Evolutionary conservation across 2,113 vertebrate species (phyloP).

Genomic region (Gallinago media): DNA sequence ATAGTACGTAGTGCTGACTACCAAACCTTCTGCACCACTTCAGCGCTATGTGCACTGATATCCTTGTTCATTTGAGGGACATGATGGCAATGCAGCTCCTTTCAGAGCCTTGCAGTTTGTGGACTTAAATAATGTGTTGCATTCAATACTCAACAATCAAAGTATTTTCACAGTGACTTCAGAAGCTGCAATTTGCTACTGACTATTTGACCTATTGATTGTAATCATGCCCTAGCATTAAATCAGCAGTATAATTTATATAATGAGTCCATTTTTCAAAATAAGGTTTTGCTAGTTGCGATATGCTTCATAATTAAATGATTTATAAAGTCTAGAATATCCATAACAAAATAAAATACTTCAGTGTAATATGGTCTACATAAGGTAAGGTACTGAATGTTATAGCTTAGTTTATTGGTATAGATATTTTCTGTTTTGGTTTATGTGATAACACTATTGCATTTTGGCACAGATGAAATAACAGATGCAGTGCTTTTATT

Average conservation of each 20-base stretch:
- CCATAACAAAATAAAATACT: background rate
- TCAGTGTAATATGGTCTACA: background rate
- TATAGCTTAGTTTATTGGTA: background rate
- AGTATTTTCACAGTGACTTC: background rate
- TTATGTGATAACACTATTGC: background rate
- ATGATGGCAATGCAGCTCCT: background rate
- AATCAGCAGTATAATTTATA: background rate
- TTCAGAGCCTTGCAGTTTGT: background rate
- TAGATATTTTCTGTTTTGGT: background rate
- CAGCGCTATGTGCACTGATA: background rate
- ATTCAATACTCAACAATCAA: background rate
- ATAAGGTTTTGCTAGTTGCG: background rate
- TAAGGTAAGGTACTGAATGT: background rate
- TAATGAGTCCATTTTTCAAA: background rate
- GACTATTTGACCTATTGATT: background rate
- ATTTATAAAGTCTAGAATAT: background rate
- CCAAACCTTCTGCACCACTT: background rate
- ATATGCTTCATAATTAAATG: background rate
- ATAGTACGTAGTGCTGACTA: background rate
- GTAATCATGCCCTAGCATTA: background rate
- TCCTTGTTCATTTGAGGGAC: background rate
- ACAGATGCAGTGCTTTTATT: background rate
- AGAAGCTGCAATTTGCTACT: background rate
- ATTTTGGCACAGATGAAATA: background rate
- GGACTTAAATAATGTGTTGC: background rate